Conservation (phyloP, 1,140 invertebrate species). For the Pentalonia nigronervosa region DNA sequence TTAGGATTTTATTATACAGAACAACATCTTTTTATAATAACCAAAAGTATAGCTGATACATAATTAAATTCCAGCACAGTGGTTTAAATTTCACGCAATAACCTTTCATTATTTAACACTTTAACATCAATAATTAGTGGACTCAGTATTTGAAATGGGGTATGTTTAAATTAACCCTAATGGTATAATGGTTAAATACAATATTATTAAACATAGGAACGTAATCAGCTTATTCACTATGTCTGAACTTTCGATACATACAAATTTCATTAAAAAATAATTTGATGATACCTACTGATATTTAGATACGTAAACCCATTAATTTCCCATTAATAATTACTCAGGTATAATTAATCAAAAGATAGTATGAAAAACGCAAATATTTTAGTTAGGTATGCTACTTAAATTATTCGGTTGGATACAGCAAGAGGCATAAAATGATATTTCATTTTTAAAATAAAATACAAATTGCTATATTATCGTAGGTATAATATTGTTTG, state of each 20-base stretch:
- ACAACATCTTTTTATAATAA: not conserved
- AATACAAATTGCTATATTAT: not conserved
- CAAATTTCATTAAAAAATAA: not conserved
- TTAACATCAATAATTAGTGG: not conserved
- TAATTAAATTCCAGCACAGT: not conserved
- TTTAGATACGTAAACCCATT: not conserved
- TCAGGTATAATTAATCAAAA: not conserved
- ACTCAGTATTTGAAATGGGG: not conserved
- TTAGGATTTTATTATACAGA: not conserved
- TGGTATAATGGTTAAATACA: not conserved
- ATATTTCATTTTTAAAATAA: not conserved
- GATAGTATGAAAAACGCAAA: not conserved
- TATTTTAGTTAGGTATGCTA: not conserved
- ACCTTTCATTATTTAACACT: not conserved
- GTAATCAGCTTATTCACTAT: not conserved
- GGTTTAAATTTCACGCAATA: not conserved
- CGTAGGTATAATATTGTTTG: not conserved
- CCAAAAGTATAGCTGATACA: not conserved
- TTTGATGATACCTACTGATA: not conserved
- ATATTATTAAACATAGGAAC: not conserved
- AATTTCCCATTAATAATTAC: not conserved
- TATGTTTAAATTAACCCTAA: not conserved
- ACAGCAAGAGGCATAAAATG: not conserved
- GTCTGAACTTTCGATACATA: not conserved
- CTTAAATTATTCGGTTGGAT: not conserved